Evolutionary conservation across 2,113 vertebrate species (phyloP).

Genomic region (Callospermophilus lateralis): DNA sequence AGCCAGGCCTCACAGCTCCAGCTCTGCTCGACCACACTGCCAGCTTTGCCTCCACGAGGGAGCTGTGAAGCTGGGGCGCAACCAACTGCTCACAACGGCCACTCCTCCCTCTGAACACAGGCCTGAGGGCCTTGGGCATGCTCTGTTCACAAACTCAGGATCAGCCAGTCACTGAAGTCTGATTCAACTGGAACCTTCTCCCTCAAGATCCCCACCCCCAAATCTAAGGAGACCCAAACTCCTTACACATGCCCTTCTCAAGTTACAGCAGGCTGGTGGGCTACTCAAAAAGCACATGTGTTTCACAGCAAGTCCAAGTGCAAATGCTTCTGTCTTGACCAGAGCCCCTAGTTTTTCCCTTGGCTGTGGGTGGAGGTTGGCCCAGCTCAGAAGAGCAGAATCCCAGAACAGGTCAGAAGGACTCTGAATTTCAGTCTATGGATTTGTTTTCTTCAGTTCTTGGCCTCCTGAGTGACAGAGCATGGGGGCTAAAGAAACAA

Average conservation of each 20-base stretch:
- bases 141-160: not conserved
- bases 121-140: not conserved
- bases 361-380: conserved; percentile 4
- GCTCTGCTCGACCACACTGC: not conserved
- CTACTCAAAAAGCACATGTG: not conserved
- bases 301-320: not conserved
- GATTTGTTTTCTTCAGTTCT: conserved; percentile 65
- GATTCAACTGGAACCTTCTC: not conserved
- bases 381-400: not conserved
- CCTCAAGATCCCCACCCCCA: not conserved
- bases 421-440: conserved; percentile 48
- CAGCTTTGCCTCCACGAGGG: not conserved
- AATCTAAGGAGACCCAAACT: not conserved
- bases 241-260: not conserved
- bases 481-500: conserved; percentile 68
- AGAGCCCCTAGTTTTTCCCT: not conserved
- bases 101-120: too few relatives aligned
- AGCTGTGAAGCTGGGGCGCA: not conserved
- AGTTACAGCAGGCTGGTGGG: not conserved
- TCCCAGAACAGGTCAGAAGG: not conserved
- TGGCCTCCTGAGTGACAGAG: conserved; percentile 79
- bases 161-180: not conserved
- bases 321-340: not conserved
- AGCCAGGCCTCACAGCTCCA: not conserved
- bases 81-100: not conserved